Evolutionary conservation across 2,113 vertebrate genomes (phyloP).

Genomic region (Falco punctatus): DNA sequence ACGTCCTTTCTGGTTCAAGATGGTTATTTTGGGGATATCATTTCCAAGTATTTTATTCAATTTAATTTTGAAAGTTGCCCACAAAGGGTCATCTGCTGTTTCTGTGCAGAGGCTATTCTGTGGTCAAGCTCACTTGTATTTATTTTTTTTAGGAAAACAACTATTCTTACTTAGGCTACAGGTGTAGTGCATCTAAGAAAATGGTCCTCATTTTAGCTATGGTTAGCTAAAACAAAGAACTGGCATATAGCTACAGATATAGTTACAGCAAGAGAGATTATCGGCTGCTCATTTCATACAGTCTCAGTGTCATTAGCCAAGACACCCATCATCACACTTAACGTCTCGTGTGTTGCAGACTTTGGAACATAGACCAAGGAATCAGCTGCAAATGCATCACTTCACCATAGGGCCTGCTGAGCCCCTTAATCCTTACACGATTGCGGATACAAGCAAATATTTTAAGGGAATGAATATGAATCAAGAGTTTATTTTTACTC

Average conservation of each 20-base stretch:
- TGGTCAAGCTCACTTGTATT: neutral
- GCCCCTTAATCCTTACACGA: neutral
- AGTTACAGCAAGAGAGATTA: neutral
- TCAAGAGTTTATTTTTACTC: constrained; percentile 14
- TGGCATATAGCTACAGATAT: neutral
- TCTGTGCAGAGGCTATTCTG: neutral
- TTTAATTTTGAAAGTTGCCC: neutral
- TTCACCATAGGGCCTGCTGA: neutral
- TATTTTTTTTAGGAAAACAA: neutral
- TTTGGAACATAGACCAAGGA: neutral
- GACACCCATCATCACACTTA: neutral
- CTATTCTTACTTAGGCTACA: neutral
- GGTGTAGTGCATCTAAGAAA: neutral
- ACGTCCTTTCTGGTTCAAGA: neutral
- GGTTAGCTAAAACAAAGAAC: neutral
- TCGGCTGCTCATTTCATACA: neutral
- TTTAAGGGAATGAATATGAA: neutral
- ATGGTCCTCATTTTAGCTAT: neutral
- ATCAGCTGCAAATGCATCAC: neutral
- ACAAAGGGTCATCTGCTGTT: neutral
- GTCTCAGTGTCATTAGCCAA: neutral
- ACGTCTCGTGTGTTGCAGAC: neutral
- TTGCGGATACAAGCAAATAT: neutral
- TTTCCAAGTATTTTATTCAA: neutral
- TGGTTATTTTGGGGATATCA: neutral